Evolutionary conservation across 2,113 vertebrate genomes (phyloP), one percentile per base, ranked within the genome.

Genomic region (Formicarius rufipectus): DNA sequence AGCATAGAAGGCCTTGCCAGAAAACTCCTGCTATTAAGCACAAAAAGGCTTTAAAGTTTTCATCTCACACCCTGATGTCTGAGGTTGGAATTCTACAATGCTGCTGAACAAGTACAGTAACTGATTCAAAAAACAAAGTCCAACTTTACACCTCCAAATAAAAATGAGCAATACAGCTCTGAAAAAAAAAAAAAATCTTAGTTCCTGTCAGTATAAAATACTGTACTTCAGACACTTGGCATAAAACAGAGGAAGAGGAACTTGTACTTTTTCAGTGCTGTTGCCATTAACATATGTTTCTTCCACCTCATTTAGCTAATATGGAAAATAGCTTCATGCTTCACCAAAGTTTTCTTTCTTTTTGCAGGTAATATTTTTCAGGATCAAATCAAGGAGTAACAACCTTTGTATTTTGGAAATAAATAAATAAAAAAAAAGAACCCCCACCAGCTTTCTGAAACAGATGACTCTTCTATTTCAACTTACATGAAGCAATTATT

Each of bases 51-150:
- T 73, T 28, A 27, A 53, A 40, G 25, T 44, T 82, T 83, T 74
- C 7, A 19, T 12, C 39, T 88, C 0, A 0, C 25, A 60, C 28
- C 24, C 59, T 62, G 12, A 69, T 22, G 16, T 47, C 50, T 63
- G 55, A 28, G 33, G 37, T 60, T 56, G 71, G 50, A 89, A 81
- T 78, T 87, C 35, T 84, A 60, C 52, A 30, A 17, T 5, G 10
- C 68, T 86, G 68, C 30, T 80, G 56, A 81, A 50, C 39, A 23
- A 76, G 27, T 19, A 4, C 17, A 60, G 5, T 17, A n/a, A 76
- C 28, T 6, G 27, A 71, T 66, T 27, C 42, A 53, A 79, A 59
- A 12, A 11, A 84, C 2, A 14, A 81, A 73, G 27, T 60, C 68
- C 27, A 69, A 19, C 62, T 87, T 79, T 39, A 47, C 33, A 87